phyloP scores from a whole-genome alignment of 2,888 invertebrate genomes.

The Lasioglossum lativentre region DNA sequence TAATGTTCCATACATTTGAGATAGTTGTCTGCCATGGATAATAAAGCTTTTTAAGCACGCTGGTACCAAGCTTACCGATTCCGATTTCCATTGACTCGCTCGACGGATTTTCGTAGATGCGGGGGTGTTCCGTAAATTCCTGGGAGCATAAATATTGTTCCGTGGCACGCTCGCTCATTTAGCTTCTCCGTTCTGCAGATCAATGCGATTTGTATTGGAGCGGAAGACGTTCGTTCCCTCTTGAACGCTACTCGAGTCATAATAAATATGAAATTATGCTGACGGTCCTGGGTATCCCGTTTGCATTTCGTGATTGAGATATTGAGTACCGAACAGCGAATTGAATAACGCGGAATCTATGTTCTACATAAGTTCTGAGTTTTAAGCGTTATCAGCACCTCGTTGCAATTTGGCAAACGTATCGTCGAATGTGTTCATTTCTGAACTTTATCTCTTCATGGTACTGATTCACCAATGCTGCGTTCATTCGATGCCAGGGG shows the following conservation, averaged over 20 bases:
- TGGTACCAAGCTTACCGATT: too few relatives aligned
- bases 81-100: too few relatives aligned
- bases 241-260: background rate
- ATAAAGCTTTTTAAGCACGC: too few relatives aligned
- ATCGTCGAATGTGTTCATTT: too few relatives aligned
- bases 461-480: too few relatives aligned
- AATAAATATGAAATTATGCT: background rate
- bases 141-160: conserved; percentile 49
- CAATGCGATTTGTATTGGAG: background rate
- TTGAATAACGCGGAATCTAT: background rate
- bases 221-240: conserved; percentile 6
- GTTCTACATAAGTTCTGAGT: too few relatives aligned
- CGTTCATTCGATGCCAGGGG: too few relatives aligned
- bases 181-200: conserved; percentile 24
- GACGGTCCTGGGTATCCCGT: background rate
- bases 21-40: too few relatives aligned
- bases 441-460: too few relatives aligned
- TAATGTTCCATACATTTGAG: too few relatives aligned
- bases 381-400: too few relatives aligned
- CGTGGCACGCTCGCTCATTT: conserved; percentile 34
- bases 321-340: background rate
- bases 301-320: background rate
- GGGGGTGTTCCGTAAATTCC: conserved; percentile 32
- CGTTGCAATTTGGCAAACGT: too few relatives aligned
- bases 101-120: background rate